A percentile compares a stretch with the other conserved stretches of the same genome.
Evolutionary conservation across 2,113 vertebrate species (phyloP).

Genomic region (Eudyptes chrysolophus): DNA sequence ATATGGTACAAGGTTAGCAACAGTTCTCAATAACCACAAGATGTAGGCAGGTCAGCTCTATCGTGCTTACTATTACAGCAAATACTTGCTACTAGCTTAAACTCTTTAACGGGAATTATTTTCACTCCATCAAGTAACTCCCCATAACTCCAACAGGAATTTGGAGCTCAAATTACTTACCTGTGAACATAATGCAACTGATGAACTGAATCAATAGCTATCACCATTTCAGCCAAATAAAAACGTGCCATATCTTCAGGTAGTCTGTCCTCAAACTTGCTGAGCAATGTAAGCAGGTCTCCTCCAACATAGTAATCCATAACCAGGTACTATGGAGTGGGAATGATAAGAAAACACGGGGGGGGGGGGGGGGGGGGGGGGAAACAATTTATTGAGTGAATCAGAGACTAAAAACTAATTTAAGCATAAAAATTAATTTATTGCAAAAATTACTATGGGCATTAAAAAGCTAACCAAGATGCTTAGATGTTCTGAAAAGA

Average conservation of each 20-base stretch:
- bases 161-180: constrained; percentile 67
- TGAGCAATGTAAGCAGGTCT: constrained; percentile 96
- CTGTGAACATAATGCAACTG: constrained; percentile 98
- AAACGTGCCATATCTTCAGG: constrained; percentile 98
- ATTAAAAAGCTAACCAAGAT: background rate
- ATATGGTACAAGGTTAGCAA: background rate
- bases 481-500: background rate
- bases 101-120: background rate
- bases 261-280: constrained; percentile 97
- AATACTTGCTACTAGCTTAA: background rate
- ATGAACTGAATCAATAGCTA: constrained; percentile 98
- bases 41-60: background rate
- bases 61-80: accelerated
- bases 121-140: background rate
- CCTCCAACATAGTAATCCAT: constrained; percentile 99
- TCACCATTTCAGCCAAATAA: constrained; percentile 98
- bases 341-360: background rate
- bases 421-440: background rate
- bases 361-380: no score
- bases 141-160: background rate
- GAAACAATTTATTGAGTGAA: background rate
- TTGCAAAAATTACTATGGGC: background rate
- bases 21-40: background rate
- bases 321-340: constrained; percentile 87
- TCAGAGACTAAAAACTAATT: background rate